phyloP scores from a whole-genome alignment of 2,888 invertebrate species.

The Caenorhabditis virilis region DNA sequence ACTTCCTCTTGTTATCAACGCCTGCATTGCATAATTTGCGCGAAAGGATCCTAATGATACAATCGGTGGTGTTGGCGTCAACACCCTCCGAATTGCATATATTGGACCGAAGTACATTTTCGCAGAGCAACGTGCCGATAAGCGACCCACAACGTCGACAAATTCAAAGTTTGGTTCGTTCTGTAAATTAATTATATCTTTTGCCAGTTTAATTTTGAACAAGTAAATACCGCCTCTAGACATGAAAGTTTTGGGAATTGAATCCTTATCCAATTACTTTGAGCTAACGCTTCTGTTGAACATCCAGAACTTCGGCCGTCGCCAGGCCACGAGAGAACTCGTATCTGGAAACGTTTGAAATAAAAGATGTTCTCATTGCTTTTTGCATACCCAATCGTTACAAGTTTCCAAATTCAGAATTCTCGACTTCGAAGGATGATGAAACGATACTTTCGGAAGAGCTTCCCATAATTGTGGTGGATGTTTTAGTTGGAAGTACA shows the following conservation, averaged over 20 bases:
- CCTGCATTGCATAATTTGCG: slow-evolving; percentile 52
- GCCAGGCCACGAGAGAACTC: slow-evolving; percentile 39
- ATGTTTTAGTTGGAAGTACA: slow-evolving; percentile 44
- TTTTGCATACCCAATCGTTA: slow-evolving; percentile 48
- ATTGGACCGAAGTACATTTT: slow-evolving; percentile 43
- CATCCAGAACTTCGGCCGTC: slow-evolving; percentile 39
- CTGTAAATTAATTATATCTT: neutral
- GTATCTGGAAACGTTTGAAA: too few relatives aligned
- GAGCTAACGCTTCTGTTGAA: slow-evolving; percentile 36
- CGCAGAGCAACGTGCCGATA: slow-evolving; percentile 20
- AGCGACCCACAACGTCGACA: slow-evolving; percentile 11
- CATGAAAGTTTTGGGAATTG: too few relatives aligned
- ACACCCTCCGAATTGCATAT: slow-evolving; percentile 27
- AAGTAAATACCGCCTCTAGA: too few relatives aligned
- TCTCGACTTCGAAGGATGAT: slow-evolving; percentile 21
- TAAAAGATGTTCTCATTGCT: too few relatives aligned
- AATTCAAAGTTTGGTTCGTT: slow-evolving; percentile 1
- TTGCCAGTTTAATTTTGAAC: too few relatives aligned
- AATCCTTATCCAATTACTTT: slow-evolving; percentile 38
- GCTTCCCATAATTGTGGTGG: slow-evolving; percentile 54
- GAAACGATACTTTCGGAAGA: slow-evolving; percentile 27
- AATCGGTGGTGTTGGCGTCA: slow-evolving; percentile 23
- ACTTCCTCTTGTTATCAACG: slow-evolving; percentile 52
- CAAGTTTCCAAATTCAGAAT: slow-evolving; percentile 45
- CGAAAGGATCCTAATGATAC: slow-evolving; percentile 39